Base-by-base conservation (phyloP, 2,113 vertebrate species). In the Phrynosoma blainvillii region DNA sequence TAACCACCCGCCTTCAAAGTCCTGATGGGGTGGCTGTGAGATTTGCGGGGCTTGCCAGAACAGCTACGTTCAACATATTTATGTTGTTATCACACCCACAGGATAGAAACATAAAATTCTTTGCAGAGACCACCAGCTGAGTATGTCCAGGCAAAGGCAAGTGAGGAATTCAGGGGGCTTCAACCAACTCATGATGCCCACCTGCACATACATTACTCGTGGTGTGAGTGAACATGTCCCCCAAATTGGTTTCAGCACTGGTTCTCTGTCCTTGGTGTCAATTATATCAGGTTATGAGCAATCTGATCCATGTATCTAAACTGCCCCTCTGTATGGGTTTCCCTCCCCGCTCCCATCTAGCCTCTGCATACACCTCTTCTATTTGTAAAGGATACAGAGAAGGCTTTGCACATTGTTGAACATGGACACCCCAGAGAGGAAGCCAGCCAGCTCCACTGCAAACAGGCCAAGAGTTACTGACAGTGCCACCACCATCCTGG, bases 341-440 rank as follows among this genome's bases (percentile, higher is more conserved):
- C n/a, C n/a, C 2, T 0, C 47, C 12, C 65, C 3, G 12, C 47
- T 21, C 0, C 2, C 27, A 25, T 1, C 21, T 36, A 62, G 3
- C 12, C 1, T 42, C 30, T 6, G 13, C 25, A 27, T 23, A 25
- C 5, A 10, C 52, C 71, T 9, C 18, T 74, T 27, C 13, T 16
- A 52, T 11, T 56, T 20, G 13, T 40, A 88, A 98, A 98, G 98
- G 98, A 98, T 98, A 98, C 98, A 98, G 76, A 98, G 92, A 32
- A 98, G 96, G 36, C 97, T 95, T 93, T 98, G 98, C 79, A 96
- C 97, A 91, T 92, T 95, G 96, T 97, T 98, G 93, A 98, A 98
- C 98, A 98, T 98, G 88, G 98, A 98, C 52, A 97, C 96, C 85
- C 98, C 98, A 1, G 97, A 98, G 83, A 98, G 96, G 95, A 98